Percentiles rank a stretch among this genome's conserved stretches.
Evolutionary conservation across 2,797 vertebrate genomes (phyloP).

Genomic region (Trachops cirrhosus): DNA sequence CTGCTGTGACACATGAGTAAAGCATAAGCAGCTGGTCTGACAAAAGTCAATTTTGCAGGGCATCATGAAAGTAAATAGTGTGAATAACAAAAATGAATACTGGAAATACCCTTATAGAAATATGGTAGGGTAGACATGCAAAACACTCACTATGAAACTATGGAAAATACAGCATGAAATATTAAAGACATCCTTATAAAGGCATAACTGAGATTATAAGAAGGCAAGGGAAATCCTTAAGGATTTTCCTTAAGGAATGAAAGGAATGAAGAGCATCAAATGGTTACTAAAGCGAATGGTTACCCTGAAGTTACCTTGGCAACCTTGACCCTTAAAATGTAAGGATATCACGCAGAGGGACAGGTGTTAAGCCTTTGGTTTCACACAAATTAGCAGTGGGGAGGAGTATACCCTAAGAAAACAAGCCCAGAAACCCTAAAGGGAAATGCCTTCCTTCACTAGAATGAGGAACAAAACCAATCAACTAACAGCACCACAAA

Average conservation of each 20-base stretch:
- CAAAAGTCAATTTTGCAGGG: background rate
- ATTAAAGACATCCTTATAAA: background rate
- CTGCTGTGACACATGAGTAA: background rate
- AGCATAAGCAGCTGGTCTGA: background rate
- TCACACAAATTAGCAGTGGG: background rate
- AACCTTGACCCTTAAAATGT: background rate
- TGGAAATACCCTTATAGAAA: background rate
- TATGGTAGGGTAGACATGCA: background rate
- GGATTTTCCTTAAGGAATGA: no score
- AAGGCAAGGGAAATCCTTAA: background rate
- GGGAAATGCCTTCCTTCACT: background rate
- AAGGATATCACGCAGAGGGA: background rate
- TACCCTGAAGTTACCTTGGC: background rate
- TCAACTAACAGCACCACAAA: background rate
- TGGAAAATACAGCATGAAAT: background rate
- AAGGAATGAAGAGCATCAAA: background rate
- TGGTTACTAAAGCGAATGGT: background rate
- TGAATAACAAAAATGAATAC: background rate
- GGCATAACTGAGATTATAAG: background rate
- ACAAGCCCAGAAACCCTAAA: background rate
- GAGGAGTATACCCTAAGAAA: background rate
- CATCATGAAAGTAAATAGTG: background rate
- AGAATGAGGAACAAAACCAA: background rate
- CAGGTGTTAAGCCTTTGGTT: background rate
- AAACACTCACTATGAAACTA: background rate